A percentile compares a stretch with the other conserved stretches of the same genome.
Conservation (phyloP, 2,888 invertebrate genomes). For the Dryadula phaetusa region DNA sequence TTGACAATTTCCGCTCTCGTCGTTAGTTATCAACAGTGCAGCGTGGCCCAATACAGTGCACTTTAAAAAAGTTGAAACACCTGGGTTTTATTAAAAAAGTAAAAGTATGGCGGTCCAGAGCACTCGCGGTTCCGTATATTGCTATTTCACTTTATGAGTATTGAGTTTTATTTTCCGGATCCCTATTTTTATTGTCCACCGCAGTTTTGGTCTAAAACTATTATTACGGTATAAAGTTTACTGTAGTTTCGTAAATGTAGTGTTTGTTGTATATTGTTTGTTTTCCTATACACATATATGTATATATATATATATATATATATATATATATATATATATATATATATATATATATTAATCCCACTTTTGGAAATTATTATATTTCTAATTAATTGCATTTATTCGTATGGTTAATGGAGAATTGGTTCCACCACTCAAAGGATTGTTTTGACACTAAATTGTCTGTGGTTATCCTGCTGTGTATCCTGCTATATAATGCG, state of each 20-base stretch:
- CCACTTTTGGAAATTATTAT: too few species aligned
- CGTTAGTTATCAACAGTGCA: conserved; percentile 37
- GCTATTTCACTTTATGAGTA: conserved; percentile 31
- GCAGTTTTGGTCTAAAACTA: background rate
- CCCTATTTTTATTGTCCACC: background rate
- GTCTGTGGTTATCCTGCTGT: too few species aligned
- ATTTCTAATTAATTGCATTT: too few species aligned
- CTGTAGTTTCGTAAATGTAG: too few species aligned
- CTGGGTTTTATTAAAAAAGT: conserved; percentile 39
- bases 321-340: too few species aligned
- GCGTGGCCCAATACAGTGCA: conserved; percentile 28
- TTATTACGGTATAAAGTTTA: background rate
- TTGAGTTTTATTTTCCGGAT: conserved; percentile 16
- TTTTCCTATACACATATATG: too few species aligned
- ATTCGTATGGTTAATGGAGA: background rate
- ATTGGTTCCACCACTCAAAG: too few species aligned
- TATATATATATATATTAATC: too few species aligned
- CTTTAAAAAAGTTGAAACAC: conserved; percentile 40
- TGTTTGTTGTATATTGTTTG: too few species aligned
- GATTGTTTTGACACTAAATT: background rate
- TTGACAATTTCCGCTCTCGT: conserved; percentile 34
- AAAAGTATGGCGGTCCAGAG: conserved; percentile 30
- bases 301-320: too few species aligned
- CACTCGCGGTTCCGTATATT: conserved; percentile 34
- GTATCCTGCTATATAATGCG: too few species aligned